A percentile compares a stretch with the other conserved stretches of the same genome.
Conservation (phyloP, 2,113 vertebrate genomes). For the Baryphthengus martii region DNA sequence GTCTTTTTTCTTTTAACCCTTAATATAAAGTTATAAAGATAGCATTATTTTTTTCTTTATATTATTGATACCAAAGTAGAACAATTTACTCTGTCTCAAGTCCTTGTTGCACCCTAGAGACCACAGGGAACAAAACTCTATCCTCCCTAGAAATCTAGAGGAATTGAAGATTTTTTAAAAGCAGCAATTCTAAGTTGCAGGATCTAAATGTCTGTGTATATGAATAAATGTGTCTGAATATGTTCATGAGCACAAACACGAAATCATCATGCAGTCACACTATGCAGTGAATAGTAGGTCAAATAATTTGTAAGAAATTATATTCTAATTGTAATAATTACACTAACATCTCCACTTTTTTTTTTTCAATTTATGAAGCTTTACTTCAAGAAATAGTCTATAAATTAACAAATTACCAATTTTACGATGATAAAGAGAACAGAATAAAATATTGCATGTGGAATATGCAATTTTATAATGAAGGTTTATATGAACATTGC, state of each 20-base stretch:
- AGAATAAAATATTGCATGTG: not conserved
- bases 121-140: not conserved
- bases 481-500: not conserved
- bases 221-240: not conserved
- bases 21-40: not conserved
- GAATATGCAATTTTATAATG: not conserved
- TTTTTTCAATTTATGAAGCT: not conserved
- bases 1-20: not conserved
- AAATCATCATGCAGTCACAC: not conserved
- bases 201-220: not conserved
- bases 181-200: not conserved
- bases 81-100: not conserved
- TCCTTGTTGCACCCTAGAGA: not conserved
- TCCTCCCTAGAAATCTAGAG: not conserved
- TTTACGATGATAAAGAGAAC: not conserved
- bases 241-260: not conserved
- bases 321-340: not conserved
- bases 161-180: not conserved
- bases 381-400: not conserved
- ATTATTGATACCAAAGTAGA: not conserved
- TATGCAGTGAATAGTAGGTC: not conserved
- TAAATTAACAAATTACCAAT: not conserved
- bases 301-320: not conserved
- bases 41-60: not conserved
- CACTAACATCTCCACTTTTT: not conserved